Conservation (phyloP, 2,797 vertebrate species). For the Macrochelys suwanniensis region DNA sequence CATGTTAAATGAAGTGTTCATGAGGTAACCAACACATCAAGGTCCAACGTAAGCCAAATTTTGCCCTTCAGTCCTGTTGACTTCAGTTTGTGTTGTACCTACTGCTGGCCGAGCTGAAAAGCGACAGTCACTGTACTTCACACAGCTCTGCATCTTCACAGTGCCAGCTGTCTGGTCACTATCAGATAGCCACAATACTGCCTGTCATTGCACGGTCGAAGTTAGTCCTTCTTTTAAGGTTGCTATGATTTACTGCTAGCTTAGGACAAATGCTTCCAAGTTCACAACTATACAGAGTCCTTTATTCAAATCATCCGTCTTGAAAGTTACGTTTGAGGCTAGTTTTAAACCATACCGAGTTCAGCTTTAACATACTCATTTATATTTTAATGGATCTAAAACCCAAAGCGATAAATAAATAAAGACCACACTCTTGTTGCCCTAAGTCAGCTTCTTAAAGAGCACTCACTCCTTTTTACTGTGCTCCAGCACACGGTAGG, state of each 20-base stretch:
- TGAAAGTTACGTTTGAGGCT: constrained; percentile 44
- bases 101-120: constrained; percentile 25
- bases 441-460: not conserved
- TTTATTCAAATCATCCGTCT: constrained; percentile 37
- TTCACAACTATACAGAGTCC: not conserved
- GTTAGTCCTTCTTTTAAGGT: not conserved
- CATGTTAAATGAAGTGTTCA: not conserved
- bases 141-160: not conserved
- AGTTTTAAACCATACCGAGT: not conserved
- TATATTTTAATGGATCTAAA: constrained; percentile 10
- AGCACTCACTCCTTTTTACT: constrained; percentile 87
- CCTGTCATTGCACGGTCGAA: not conserved
- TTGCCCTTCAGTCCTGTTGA: not conserved
- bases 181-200: not conserved
- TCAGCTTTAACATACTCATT: not conserved
- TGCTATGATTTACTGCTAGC: not conserved
- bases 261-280: constrained; percentile 17
- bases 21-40: not conserved
- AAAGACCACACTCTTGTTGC: not conserved
- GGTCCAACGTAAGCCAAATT: constrained; percentile 29
- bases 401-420: constrained; percentile 50
- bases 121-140: constrained; percentile 8
- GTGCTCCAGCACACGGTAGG: constrained; percentile 81
- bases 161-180: not conserved
- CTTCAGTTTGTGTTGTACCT: constrained; percentile 5